Percentiles rank a stretch among this genome's conserved stretches.
Evolutionary conservation across 2,113 vertebrate genomes (phyloP).

Genomic region (Sclerurus mexicanus): DNA sequence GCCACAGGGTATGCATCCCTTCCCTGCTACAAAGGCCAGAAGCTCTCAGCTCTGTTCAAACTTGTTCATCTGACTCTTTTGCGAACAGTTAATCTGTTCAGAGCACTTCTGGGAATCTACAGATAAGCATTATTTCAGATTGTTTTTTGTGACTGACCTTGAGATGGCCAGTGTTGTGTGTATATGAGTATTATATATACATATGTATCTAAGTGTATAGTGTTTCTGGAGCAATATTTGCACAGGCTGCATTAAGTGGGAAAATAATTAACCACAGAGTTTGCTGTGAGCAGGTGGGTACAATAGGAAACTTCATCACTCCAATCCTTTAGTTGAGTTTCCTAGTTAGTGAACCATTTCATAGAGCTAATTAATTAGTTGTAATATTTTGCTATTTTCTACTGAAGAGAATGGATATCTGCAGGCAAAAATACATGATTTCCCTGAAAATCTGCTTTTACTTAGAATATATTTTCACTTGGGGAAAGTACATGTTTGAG

Average conservation of each 20-base stretch:
- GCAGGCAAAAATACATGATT: not conserved
- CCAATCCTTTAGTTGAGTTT: not conserved
- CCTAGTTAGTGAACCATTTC: not conserved
- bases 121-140: not conserved
- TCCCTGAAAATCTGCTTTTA: not conserved
- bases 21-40: not conserved
- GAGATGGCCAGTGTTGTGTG: not conserved
- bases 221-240: not conserved
- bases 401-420: not conserved
- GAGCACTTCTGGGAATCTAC: not conserved
- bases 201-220: rapidly evolving
- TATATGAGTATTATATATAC: not conserved
- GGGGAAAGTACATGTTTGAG: not conserved
- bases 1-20: too few species aligned
- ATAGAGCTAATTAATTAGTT: not conserved
- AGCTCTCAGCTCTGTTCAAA: not conserved
- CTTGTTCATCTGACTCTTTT: not conserved
- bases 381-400: not conserved
- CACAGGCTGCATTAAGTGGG: not conserved
- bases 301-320: not conserved
- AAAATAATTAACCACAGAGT: not conserved
- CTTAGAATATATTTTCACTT: not conserved
- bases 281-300: not conserved
- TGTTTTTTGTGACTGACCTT: not conserved
- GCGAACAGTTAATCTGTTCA: not conserved